These are phyloP conservation scores for Piprites chloris DNA, from an alignment of 2,113 vertebrate genomes.

Conservation along the genomic window DNA sequence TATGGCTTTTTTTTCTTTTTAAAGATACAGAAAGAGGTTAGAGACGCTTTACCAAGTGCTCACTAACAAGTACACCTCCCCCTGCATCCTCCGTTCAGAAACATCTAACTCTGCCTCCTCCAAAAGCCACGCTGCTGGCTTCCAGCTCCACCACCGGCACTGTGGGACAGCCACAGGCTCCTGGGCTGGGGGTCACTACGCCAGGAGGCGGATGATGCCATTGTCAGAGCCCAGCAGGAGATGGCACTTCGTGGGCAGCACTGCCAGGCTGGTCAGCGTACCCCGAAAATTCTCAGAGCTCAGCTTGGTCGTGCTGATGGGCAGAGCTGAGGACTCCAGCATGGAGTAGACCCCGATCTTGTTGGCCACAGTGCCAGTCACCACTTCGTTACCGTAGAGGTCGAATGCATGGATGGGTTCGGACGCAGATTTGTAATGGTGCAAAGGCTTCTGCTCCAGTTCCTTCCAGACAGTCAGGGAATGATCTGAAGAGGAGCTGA, in stretches of 20 bases:
- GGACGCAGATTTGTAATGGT: slow-evolving; percentile 88
- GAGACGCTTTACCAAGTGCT: background rate
- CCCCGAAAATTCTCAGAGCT: slow-evolving; percentile 97
- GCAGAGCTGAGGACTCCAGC: slow-evolving; percentile 84
- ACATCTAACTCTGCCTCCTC: background rate
- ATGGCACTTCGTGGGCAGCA: slow-evolving; percentile 93
- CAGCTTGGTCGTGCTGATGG: slow-evolving; percentile 87
- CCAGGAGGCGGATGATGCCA: slow-evolving; percentile 87
- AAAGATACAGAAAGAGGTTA: slow-evolving; percentile 5
- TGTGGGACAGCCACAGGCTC: background rate
- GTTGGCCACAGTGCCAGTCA: slow-evolving; percentile 92
- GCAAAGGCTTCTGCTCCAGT: slow-evolving; percentile 89
- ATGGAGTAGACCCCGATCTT: slow-evolving; percentile 94
- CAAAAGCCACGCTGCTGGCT: background rate
- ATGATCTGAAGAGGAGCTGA: slow-evolving; percentile 95
- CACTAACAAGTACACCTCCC: background rate
- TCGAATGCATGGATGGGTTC: slow-evolving; percentile 94
- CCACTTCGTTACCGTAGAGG: slow-evolving; percentile 88
- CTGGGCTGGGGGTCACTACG: slow-evolving; percentile 54
- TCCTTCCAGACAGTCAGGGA: slow-evolving; percentile 94
- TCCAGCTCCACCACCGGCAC: background rate
- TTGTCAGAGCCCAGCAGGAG: slow-evolving; percentile 96
- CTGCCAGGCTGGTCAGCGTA: slow-evolving; percentile 90
- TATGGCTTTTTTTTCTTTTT: slow-evolving; percentile 45
- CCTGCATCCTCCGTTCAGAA: background rate